These are phyloP conservation scores for Lasiommata megera DNA, from an alignment of 2,888 invertebrate species.

Conservation along the genomic window DNA sequence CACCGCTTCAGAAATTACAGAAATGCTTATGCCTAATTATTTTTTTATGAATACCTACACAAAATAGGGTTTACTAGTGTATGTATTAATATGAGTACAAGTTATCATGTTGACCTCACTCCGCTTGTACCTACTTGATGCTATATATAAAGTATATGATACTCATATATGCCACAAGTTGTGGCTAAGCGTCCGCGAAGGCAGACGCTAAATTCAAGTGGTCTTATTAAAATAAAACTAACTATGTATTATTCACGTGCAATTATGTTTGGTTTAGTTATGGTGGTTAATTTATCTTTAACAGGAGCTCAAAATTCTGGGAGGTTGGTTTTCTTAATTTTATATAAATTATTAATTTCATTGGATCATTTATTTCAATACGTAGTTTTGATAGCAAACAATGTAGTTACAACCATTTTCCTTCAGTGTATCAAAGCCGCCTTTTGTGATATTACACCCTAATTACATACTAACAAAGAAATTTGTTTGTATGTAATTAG, in stretches of 20 bases:
- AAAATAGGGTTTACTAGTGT: neutral
- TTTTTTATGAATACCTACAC: too few relatives aligned
- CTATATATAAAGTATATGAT: slow-evolving; percentile 3
- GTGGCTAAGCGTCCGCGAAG: neutral
- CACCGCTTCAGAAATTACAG: too few relatives aligned
- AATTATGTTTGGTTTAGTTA: neutral
- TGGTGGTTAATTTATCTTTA: neutral
- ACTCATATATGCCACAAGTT: neutral
- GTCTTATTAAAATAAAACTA: neutral
- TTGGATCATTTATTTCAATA: neutral
- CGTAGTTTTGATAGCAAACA: neutral
- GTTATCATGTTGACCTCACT: slow-evolving; percentile 2
- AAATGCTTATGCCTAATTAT: too few relatives aligned
- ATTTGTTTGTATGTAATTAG: too few relatives aligned
- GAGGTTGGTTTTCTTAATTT: neutral
- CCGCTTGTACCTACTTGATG: too few relatives aligned
- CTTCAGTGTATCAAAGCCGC: too few relatives aligned
- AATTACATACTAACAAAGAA: too few relatives aligned
- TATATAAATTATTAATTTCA: neutral
- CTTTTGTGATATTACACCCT: too few relatives aligned
- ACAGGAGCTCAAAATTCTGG: neutral
- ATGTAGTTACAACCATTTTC: neutral
- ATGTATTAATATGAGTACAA: neutral
- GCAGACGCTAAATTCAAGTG: neutral
- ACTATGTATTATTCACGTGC: neutral